These are phyloP conservation scores for Rhinolophus sinicus DNA, from an alignment of 2,113 vertebrate species.

Conservation along the genomic window DNA sequence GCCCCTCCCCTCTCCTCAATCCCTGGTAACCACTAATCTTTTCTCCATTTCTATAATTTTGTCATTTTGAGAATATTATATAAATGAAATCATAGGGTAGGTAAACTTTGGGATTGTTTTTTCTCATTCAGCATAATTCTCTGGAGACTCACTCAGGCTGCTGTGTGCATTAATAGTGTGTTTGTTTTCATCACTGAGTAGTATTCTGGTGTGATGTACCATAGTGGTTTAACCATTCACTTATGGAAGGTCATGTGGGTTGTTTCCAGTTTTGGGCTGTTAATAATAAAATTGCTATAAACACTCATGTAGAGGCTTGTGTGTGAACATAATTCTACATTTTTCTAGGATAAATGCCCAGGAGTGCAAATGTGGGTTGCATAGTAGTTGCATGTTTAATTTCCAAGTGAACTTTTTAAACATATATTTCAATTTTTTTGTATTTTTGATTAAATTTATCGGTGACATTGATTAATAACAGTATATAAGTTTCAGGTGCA, in stretches of 20 bases:
- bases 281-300: not conserved
- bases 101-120: not conserved
- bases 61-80: not conserved
- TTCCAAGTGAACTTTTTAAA: not conserved
- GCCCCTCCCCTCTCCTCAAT: not conserved
- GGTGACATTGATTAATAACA: too few relatives aligned
- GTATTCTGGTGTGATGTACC: too few relatives aligned
- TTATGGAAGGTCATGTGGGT: not conserved
- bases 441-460: not conserved
- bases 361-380: not conserved
- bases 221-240: not conserved
- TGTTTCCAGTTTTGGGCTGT: not conserved
- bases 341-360: not conserved
- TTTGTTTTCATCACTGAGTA: not conserved
- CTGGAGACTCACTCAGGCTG: not conserved
- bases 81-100: not conserved
- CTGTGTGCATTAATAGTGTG: not conserved
- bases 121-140: not conserved
- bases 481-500: not conserved
- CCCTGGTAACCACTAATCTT: not conserved
- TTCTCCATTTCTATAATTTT: not conserved
- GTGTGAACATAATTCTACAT: not conserved
- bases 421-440: not conserved
- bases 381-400: not conserved
- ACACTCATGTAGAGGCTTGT: not conserved